Percentiles rank a stretch among this genome's conserved stretches.
These are phyloP conservation scores for Brachyrhaphis roseni DNA, from an alignment of 2,797 vertebrate genomes.

Conservation along the genomic window DNA sequence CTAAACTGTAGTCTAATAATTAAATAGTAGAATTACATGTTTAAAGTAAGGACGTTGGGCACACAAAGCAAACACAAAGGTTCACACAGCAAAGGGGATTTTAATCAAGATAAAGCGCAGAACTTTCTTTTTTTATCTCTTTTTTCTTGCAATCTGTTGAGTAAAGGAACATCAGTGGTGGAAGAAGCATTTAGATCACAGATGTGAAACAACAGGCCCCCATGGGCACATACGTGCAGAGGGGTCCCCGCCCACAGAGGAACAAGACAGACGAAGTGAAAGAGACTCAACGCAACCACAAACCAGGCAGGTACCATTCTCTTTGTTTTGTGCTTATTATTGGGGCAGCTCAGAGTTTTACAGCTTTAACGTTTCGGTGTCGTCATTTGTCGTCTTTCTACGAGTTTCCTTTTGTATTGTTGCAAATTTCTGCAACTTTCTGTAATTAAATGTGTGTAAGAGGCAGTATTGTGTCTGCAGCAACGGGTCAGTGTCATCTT, in stretches of 20 bases:
- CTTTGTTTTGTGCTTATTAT: neutral
- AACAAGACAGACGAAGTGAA: slow-evolving; percentile 4
- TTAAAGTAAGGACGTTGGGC: neutral
- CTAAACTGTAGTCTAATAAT: neutral
- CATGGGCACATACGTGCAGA: neutral
- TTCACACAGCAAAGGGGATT: neutral
- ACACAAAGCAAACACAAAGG: neutral
- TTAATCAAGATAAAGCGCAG: neutral
- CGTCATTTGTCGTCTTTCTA: neutral
- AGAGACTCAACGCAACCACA: slow-evolving; percentile 10
- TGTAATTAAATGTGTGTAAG: neutral
- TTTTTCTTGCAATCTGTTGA: neutral
- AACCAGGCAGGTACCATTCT: neutral
- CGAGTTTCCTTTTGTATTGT: neutral
- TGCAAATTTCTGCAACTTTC: neutral
- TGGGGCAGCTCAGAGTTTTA: neutral
- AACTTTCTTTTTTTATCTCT: neutral
- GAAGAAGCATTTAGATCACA: slow-evolving; percentile 16
- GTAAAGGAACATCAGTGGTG: neutral
- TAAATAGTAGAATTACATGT: neutral
- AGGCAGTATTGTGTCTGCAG: neutral
- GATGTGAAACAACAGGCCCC: slow-evolving; percentile 9
- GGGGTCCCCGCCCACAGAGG: neutral
- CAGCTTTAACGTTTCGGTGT: neutral
- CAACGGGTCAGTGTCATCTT: neutral